Evolutionary conservation across 2,888 invertebrate genomes (phyloP).

Genomic region (Teleiodes luculella): DNA sequence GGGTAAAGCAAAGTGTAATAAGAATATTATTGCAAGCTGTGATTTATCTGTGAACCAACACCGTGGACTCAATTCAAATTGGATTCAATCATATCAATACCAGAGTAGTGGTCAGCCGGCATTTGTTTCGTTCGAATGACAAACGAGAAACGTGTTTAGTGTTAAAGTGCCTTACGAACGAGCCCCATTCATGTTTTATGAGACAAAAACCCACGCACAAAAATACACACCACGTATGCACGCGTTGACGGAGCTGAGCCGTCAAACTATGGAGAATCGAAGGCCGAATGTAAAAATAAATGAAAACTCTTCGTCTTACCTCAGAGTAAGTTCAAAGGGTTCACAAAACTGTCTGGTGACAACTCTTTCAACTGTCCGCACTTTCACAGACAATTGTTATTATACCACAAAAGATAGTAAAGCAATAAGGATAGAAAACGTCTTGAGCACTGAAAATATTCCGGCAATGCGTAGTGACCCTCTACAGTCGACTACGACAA

Average conservation of each 20-base stretch:
- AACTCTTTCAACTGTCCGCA: slow-evolving; percentile 49
- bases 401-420: slow-evolving; percentile 39
- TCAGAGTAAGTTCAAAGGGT: slow-evolving; percentile 56
- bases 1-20: no score
- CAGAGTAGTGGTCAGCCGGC: background rate
- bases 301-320: slow-evolving; percentile 51
- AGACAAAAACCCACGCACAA: background rate
- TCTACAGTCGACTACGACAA: slow-evolving; percentile 58
- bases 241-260: slow-evolving; percentile 4
- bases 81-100: slow-evolving; percentile 29
- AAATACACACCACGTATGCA: slow-evolving; percentile 31
- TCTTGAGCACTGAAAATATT: slow-evolving; percentile 48
- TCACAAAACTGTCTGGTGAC: slow-evolving; percentile 45
- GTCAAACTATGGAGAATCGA: slow-evolving; percentile 17
- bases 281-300: slow-evolving; percentile 35
- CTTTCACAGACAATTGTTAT: slow-evolving; percentile 54
- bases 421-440: slow-evolving; percentile 32
- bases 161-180: background rate
- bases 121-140: background rate
- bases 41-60: background rate
- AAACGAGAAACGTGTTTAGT: background rate
- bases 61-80: background rate
- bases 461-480: slow-evolving; percentile 64
- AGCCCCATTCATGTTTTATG: background rate
- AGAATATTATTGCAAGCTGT: background rate